Conservation (phyloP, 2,113 vertebrate genomes). For the Capreolus pygargus region DNA sequence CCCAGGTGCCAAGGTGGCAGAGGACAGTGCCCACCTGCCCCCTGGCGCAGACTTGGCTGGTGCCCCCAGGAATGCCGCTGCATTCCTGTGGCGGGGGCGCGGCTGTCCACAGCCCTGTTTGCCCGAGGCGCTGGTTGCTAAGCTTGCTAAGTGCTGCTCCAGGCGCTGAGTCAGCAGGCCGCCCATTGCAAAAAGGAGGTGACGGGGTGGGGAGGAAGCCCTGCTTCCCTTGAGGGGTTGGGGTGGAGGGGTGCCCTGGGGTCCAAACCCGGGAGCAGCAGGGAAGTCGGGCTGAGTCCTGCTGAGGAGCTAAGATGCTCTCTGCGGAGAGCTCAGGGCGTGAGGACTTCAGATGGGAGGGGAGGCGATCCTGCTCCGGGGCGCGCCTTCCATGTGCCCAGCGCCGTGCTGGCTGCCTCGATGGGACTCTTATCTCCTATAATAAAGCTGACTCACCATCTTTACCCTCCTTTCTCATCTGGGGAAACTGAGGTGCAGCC, state of each 20-base stretch:
- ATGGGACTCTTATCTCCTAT: not conserved
- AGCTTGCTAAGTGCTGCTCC: conserved; percentile 52
- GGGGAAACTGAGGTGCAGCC: conserved; percentile 1
- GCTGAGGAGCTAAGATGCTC: not conserved
- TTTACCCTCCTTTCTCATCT: not conserved
- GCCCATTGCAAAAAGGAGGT: not conserved
- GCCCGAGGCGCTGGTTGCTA: conserved; percentile 54
- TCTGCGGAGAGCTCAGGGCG: rapidly evolving
- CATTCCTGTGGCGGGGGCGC: conserved; percentile 71
- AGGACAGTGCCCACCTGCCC: conserved; percentile 5
- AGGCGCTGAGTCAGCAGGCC: conserved; percentile 68
- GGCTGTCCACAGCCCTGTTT: conserved; percentile 42
- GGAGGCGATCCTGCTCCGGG: not conserved
- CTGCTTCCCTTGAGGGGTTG: not conserved
- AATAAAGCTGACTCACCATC: conserved; percentile 2
- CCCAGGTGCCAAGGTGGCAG: not conserved
- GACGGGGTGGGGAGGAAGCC: not conserved
- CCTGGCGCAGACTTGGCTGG: not conserved
- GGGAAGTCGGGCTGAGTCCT: not conserved
- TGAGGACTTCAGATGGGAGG: not conserved
- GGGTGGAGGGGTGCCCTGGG: not conserved
- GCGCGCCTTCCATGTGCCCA: not conserved
- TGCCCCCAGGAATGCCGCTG: conserved; percentile 17
- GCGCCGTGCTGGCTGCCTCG: not conserved
- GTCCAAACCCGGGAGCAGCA: not conserved